Evolutionary conservation across 2,113 vertebrate species (phyloP), one percentile per base, ranked within the genome.

Genomic region (Xiphorhynchus elegans): DNA sequence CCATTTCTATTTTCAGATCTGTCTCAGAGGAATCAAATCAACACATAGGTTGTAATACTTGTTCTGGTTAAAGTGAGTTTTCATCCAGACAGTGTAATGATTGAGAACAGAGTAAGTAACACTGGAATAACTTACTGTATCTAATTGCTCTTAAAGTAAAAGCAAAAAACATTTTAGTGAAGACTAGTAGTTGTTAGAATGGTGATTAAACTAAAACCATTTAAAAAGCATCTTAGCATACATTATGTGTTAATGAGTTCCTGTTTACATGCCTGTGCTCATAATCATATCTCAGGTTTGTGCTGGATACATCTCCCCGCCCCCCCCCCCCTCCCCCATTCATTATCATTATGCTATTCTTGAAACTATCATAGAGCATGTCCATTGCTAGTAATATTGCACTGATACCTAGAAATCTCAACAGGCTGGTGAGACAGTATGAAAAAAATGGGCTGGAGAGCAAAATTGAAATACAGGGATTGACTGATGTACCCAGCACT

Each of bases 91-190:
- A 13, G 46, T 55, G 40, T 76, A 74, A 84, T 2, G 17, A 25
- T 20, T 56, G 69, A 95, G 59, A 58, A 56, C 37, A 59, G 69
- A 49, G 33, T 93, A 83, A 89, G 69, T 80, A 82, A 59, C 60
- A 31, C 3, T 82, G 80, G 33, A 77, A 50, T 79, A 68, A 79
- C 58, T 49, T 53, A 63, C 68, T 67, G 52, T 24, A 19, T 83
- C 25, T 64, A 89, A 93, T 84, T 81, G 31, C 49, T 95, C 29
- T 89, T 72, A 50, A 52, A 81, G 26, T 64, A 49, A 93, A 93
- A 56, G 29, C 56, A 87, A 72, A 67, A 66, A 72, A 13, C n/a
- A 24, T 55, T 81, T 88, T 2, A 93, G 56, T 73, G 50, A 91
- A 90, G n/a, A 68, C 49, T 64, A 60, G 73, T 67, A 55, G 63